Conservation (phyloP, 2,113 vertebrate species). For the Cebus imitator region DNA sequence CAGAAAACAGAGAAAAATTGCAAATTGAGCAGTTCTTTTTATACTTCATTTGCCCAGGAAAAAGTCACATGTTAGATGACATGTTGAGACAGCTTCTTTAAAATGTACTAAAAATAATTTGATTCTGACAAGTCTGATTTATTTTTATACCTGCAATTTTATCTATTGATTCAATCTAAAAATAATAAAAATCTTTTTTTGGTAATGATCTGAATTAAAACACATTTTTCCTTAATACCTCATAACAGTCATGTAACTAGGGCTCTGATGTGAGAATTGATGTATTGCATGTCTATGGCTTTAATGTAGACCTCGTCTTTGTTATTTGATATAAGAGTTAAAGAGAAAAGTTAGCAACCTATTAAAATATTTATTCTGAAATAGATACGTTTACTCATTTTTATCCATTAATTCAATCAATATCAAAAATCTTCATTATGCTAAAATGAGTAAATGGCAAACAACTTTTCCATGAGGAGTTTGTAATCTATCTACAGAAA, state of each 20-base stretch:
- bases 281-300: background rate
- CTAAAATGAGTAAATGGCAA: background rate
- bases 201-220: background rate
- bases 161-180: background rate
- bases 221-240: background rate
- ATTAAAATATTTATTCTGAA: background rate
- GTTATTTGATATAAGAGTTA: background rate
- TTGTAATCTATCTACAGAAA: background rate
- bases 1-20: background rate
- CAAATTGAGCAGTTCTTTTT: background rate
- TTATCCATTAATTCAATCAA: background rate
- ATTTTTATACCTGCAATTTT: background rate
- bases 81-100: background rate
- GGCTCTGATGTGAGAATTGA: background rate
- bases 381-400: background rate
- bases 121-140: constrained; percentile 28
- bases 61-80: background rate
- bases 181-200: background rate
- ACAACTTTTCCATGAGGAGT: background rate
- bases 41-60: background rate
- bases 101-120: background rate
- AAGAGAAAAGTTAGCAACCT: background rate
- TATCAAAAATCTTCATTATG: background rate
- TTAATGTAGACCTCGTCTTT: background rate
- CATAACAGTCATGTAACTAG: background rate